Base-by-base conservation (phyloP, 2,113 vertebrate genomes). In the Myxocyprinus asiaticus region DNA sequence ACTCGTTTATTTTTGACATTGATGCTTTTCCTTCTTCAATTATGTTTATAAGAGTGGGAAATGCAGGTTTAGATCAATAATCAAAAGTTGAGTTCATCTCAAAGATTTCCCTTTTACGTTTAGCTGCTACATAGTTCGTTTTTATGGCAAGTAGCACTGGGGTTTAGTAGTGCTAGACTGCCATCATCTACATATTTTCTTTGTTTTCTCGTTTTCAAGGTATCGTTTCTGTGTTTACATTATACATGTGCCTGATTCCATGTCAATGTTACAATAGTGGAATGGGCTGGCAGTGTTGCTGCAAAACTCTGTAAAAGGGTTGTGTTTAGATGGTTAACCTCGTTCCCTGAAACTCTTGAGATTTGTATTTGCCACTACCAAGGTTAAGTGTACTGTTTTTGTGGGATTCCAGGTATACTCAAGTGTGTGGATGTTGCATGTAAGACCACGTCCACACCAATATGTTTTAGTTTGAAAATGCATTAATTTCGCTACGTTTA, bases 181-280 rank as follows among this genome's bases (percentile, higher is more conserved):
- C 65, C 65, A 12, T 50, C 9, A 50, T 6, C 11, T 50, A 56
- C 66, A 8, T 58, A 14, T 71, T 43, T 59, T 72, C 11, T 33
- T 33, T 33, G 14, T 56, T 56, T 12, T 14, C 56, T 76, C 22
- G 12, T 58, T 78, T 42, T 4, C 44, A 33, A 55, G 43, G 48
- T 79, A 64, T 72, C 11, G 42, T 55, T 51, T 17, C 44, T 56
- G 43, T 86, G 91, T 94, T 95, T 91, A 90, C 90, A 85, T 90
- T 90, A 80, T 92, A 94, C 22, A 3, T 88, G 91, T 86, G 92
- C 94, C 93, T 95, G 90, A 94, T 92, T 94, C 91, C 88, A 86
- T 87, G 90, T 80, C 77, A 85, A 84, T 77, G 79, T 81, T 85
- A 85, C 63, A 64, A 67, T 78, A 78, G 83, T 82, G 47, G 15